Conservation (phyloP, 2,888 invertebrate species). For the Papilio demoleus region DNA sequence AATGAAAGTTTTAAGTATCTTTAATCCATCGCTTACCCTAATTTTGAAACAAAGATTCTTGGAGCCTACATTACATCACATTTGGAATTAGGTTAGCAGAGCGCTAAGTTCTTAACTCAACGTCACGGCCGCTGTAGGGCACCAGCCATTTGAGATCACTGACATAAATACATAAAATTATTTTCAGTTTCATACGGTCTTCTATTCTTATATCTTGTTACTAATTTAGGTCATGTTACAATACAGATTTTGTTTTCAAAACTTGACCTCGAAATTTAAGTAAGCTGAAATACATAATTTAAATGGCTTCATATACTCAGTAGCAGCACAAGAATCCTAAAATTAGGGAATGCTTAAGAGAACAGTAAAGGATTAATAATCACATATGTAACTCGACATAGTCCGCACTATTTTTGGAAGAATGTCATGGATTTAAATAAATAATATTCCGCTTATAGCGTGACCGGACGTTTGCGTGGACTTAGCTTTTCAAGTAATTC, state of each 20-base stretch:
- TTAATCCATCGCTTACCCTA: not conserved
- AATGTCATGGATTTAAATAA: constrained; percentile 21
- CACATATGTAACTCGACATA: not conserved
- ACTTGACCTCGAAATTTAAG: not conserved
- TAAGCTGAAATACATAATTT: not conserved
- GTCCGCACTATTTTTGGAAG: not conserved
- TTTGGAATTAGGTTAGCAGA: constrained; percentile 37
- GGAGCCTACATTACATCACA: constrained; percentile 21
- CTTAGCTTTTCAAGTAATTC: constrained; percentile 80
- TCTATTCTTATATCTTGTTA: constrained; percentile 12
- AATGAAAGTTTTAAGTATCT: not conserved
- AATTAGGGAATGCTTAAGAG: not conserved
- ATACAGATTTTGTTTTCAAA: not conserved
- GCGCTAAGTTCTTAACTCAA: constrained; percentile 32
- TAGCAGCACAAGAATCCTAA: not conserved
- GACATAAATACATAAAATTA: constrained; percentile 37
- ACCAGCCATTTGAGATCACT: constrained; percentile 38
- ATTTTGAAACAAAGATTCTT: constrained; percentile 17
- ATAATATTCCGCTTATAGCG: constrained; percentile 61
- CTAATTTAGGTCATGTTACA: constrained; percentile 12
- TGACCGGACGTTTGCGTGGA: constrained; percentile 74
- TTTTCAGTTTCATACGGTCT: constrained; percentile 29
- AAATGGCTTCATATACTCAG: not conserved
- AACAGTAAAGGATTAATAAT: no score
- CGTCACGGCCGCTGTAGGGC: constrained; percentile 23